phyloP scores from a whole-genome alignment of 2,797 vertebrate species.

The Streptopelia turtur region DNA sequence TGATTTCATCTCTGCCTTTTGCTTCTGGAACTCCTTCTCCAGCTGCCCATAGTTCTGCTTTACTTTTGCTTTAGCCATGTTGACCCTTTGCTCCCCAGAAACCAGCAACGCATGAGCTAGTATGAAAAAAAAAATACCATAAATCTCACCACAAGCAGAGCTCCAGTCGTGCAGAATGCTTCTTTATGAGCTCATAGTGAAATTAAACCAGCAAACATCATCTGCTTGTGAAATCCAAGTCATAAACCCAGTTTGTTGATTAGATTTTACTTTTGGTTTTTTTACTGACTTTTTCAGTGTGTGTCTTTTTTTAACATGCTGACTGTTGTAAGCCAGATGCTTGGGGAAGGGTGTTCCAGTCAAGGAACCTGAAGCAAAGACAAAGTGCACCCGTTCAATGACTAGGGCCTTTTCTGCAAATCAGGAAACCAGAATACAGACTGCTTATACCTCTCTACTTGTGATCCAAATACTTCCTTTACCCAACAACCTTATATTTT shows the following conservation, averaged over 20 bases:
- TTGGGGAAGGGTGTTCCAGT: background rate
- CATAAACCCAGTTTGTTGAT: background rate
- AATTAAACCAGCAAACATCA: background rate
- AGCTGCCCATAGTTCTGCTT: constrained; percentile 83
- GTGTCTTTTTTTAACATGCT: background rate
- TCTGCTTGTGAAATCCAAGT: background rate
- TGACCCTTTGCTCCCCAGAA: constrained; percentile 90
- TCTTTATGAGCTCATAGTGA: background rate
- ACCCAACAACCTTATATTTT: background rate
- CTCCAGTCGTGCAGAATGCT: background rate
- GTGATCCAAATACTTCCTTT: background rate
- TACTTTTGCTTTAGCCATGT: constrained; percentile 83
- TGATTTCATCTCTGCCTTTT: constrained; percentile 68
- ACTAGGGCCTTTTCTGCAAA: background rate
- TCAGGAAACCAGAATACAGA: background rate
- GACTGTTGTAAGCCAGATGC: background rate
- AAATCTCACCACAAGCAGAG: background rate
- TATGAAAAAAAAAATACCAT: background rate
- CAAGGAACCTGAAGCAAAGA: background rate
- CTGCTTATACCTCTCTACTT: background rate
- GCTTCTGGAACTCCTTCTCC: constrained; percentile 84
- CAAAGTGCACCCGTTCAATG: background rate
- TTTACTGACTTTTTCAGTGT: background rate
- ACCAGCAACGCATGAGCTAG: constrained; percentile 77
- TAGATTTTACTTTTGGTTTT: background rate